Base-by-base conservation (phyloP, 2,797 vertebrate species). In the Stomatorhinus walkeri region DNA sequence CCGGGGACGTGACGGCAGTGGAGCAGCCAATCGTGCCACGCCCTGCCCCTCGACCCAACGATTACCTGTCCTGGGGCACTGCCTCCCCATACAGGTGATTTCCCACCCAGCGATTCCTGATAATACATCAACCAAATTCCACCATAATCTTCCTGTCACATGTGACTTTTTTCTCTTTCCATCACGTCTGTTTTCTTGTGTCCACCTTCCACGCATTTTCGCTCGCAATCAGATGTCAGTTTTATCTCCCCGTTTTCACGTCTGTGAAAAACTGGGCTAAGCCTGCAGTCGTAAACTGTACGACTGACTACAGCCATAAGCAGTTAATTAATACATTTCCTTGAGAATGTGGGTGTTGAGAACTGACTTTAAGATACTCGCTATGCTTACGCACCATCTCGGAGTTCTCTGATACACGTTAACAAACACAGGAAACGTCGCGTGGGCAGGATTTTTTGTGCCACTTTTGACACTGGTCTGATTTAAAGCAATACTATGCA, bases 21-120 rank as follows among this genome's bases (percentile, higher is more conserved):
- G 98, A 99, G 94, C 98, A 99, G 95, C 98, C 98, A 1, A 99
- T 99, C 2, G 97, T 98, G 14, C 98, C 98, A 0, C 97, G 98
- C 0, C 98, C 98, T 0, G 98, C 98, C 0, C 98, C 98, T 0
- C 96, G 98, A 54, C 97, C 98, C 49, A 98, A 97, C 1, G 98
- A 99, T 92, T 99, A 99, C 95, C 96, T 99, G 89, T 99, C 98
- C 95, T 99, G 98, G 98, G 98, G 98, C 76, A 97, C 97, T 0
- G 95, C 97, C 79, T 96, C 97, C 68, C 97, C 98, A 72, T 99
- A 99, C 96, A 99, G 98, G 98, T 99, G 96, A 94, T 93, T 89
- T 7, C 64, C 4, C 19, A 84, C 76, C 56, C 7, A n/a, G 22
- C 43, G 12, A 43, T 61, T 79, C 79, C 36, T n/a, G 24, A 32